Evolutionary conservation across 2,113 vertebrate species (phyloP), one percentile per base, ranked within the genome.

Genomic region (Cyrtonyx montezumae): DNA sequence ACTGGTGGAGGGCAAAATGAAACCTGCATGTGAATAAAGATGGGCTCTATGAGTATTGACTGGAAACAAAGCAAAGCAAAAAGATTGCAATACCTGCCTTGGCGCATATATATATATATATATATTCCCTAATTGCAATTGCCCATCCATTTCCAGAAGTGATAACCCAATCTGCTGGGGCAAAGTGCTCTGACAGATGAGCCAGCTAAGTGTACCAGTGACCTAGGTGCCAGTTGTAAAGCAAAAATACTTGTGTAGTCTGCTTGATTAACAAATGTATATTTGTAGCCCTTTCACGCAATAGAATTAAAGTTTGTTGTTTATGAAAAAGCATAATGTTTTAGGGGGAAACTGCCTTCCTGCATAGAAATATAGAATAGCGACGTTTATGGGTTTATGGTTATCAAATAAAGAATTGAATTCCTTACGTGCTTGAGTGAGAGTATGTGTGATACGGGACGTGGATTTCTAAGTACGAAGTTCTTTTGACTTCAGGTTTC

Each of bases 361-460:
- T 97, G 97, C 94, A 93, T 98, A 98, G 97, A 98, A 96, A 94
- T 97, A 97, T 78, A 98, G 97, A 97, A 94, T 97, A 98, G 97
- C 94, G 96, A 95, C 97, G 62, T 98, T 98, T 97, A 98, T 98
- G 97, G 97, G 91, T 97, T 98, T 98, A 97, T 98, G 97, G 96
- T 97, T 97, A 97, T 97, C 79, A 98, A 98, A 98, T 98, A 98
- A 98, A 98, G 84, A 98, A 97, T 98, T 98, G 96, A 97, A 97
- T 98, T 98, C 96, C 97, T 98, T 97, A 97, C 94, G 90, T 97
- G 87, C 96, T 97, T 96, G 97, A 98, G 97, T 98, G 97, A 98
- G 97, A 98, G 96, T 98, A 97, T 98, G 86, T 98, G 94, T 98
- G 96, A 55, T 62, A 88, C 4, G 95, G 97, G 95, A 80, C 95